Percentiles rank a stretch among this genome's conserved stretches.
These are phyloP conservation scores for Drosophila monieri DNA, from an alignment of 2,888 invertebrate species.

Conservation along the genomic window DNA sequence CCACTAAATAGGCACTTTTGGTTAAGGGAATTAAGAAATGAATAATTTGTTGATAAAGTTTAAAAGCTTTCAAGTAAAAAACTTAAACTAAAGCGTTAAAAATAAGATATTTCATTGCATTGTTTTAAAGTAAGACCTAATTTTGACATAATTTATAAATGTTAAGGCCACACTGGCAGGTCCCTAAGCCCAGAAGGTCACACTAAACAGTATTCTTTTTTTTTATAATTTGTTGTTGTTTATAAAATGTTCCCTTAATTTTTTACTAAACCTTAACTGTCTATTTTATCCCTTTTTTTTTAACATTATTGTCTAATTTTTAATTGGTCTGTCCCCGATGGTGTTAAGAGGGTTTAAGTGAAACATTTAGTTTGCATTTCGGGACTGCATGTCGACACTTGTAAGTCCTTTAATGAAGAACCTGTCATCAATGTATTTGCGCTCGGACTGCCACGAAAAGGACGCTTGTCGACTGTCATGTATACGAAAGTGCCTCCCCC, in stretches of 20 bases:
- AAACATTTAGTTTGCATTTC: slow-evolving; percentile 15
- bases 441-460: slow-evolving; percentile 6
- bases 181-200: too few relatives aligned
- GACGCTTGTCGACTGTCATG: slow-evolving; percentile 19
- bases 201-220: too few relatives aligned
- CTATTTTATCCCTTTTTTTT: neutral
- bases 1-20: too few relatives aligned
- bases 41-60: neutral
- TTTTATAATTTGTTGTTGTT: too few relatives aligned
- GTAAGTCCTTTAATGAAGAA: slow-evolving; percentile 37
- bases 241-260: neutral
- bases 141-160: too few relatives aligned
- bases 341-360: slow-evolving; percentile 5
- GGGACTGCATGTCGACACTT: slow-evolving; percentile 22
- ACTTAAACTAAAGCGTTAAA: too few relatives aligned
- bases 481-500: slow-evolving; percentile 18
- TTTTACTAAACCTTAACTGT: too few relatives aligned
- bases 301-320: neutral
- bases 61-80: too few relatives aligned
- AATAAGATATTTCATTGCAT: too few relatives aligned
- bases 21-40: neutral
- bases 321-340: neutral
- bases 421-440: slow-evolving; percentile 42
- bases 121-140: too few relatives aligned
- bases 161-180: too few relatives aligned